Conservation (phyloP, 92 coral and sea anemone species). For the Zoanthus gigantus region DNA sequence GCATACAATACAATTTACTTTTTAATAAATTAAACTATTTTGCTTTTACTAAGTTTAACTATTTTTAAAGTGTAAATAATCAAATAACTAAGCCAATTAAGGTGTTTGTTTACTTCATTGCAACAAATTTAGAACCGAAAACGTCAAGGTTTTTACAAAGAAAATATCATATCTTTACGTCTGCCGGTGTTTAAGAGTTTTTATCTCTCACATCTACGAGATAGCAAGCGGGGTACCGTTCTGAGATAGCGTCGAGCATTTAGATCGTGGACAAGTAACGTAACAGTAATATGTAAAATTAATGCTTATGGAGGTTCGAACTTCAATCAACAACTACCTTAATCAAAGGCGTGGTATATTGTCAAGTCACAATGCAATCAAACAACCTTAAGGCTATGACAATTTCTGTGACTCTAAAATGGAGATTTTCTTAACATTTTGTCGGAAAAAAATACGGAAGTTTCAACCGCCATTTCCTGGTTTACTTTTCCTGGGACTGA, state of each 20-base stretch:
- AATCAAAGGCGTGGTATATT: constrained; percentile 43
- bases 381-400: constrained; percentile 15
- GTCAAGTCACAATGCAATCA: constrained; percentile 42
- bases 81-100: constrained; percentile 58
- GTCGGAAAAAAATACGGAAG: constrained; percentile 4
- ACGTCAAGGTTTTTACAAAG: background rate
- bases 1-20: background rate
- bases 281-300: constrained; percentile 6
- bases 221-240: background rate
- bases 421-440: background rate
- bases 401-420: constrained; percentile 2
- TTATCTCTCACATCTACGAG: constrained; percentile 28
- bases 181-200: background rate
- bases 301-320: constrained; percentile 20
- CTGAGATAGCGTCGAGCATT: background rate
- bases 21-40: background rate
- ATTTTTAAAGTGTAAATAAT: constrained; percentile 48
- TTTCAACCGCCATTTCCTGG: background rate
- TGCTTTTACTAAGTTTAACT: too few species aligned
- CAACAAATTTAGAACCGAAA: background rate
- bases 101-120: constrained; percentile 57
- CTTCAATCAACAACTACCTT: constrained; percentile 18
- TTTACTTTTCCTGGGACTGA: background rate
- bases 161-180: background rate
- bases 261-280: background rate